These are phyloP conservation scores for Prunella himalayana DNA, from an alignment of 2,113 vertebrate species.

Conservation along the genomic window DNA sequence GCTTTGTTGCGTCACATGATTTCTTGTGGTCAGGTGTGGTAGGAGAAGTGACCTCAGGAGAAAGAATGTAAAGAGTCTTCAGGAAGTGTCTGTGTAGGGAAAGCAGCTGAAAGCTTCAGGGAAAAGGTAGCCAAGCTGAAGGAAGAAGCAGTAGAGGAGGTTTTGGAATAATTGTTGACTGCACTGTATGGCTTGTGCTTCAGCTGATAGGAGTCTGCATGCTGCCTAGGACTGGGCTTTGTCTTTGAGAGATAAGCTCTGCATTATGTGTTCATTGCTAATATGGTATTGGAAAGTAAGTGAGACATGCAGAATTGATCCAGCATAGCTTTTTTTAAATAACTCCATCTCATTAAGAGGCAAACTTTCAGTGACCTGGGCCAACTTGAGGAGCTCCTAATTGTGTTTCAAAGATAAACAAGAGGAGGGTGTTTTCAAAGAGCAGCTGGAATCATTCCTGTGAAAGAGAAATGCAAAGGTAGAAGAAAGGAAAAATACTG, in stretches of 20 bases:
- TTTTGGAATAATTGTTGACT: background rate
- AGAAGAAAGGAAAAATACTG: background rate
- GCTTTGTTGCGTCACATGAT: accelerated
- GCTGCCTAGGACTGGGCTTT: background rate
- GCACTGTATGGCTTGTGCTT: background rate
- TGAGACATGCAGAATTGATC: background rate
- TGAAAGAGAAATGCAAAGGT: background rate
- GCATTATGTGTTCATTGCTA: background rate
- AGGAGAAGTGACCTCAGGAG: background rate
- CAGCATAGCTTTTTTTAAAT: background rate
- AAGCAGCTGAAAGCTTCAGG: background rate
- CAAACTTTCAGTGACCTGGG: background rate
- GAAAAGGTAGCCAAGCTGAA: background rate
- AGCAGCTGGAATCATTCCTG: background rate
- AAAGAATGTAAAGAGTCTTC: background rate
- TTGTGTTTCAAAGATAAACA: background rate
- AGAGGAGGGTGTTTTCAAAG: background rate
- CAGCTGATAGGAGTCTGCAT: background rate
- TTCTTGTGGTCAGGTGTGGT: background rate
- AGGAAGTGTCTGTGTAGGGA: background rate
- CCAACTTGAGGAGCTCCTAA: background rate
- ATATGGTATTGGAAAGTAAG: background rate
- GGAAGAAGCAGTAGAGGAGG: background rate
- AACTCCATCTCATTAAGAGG: background rate
- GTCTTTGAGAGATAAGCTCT: background rate